Conservation (phyloP, 2,888 invertebrate species). For the Pachycephus smyrnensis region DNA sequence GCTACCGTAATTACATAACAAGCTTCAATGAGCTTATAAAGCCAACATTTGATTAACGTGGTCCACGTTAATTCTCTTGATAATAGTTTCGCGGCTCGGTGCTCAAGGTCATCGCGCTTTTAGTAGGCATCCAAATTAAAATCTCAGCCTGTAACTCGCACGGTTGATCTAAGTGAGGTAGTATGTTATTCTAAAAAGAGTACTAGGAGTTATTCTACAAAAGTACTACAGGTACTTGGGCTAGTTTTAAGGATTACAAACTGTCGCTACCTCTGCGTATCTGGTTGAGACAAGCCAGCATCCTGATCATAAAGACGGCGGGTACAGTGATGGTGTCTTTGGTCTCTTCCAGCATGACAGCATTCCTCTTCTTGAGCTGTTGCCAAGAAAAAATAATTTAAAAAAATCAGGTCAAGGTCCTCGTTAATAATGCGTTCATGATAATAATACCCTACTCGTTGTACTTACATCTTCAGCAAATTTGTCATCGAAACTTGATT, state of each 20-base stretch:
- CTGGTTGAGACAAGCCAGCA: slow-evolving; percentile 78
- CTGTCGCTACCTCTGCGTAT: slow-evolving; percentile 70
- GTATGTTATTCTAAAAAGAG: slow-evolving; percentile 1
- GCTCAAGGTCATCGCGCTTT: not conserved
- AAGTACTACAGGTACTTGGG: slow-evolving; percentile 5
- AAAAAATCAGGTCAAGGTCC: not conserved
- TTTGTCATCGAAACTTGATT: slow-evolving; percentile 73
- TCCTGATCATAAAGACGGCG: slow-evolving; percentile 86
- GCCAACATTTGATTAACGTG: not conserved
- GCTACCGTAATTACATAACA: not conserved
- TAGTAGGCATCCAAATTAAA: not conserved
- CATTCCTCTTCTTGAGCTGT: slow-evolving; percentile 82
- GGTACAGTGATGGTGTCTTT: slow-evolving; percentile 89
- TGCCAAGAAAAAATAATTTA: slow-evolving; percentile 41
- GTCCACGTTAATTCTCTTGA: not conserved
- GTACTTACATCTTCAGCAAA: slow-evolving; percentile 75
- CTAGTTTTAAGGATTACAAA: slow-evolving; percentile 40
- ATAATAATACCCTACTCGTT: not conserved
- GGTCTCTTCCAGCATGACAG: slow-evolving; percentile 87
- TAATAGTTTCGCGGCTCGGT: not conserved
- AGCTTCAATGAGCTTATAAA: not conserved
- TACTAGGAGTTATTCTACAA: slow-evolving; percentile 5
- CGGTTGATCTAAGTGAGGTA: slow-evolving; percentile 4
- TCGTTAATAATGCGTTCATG: not conserved
- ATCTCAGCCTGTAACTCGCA: not conserved